Conservation (phyloP, 2,888 invertebrate genomes). For the Aelia acuminata region DNA sequence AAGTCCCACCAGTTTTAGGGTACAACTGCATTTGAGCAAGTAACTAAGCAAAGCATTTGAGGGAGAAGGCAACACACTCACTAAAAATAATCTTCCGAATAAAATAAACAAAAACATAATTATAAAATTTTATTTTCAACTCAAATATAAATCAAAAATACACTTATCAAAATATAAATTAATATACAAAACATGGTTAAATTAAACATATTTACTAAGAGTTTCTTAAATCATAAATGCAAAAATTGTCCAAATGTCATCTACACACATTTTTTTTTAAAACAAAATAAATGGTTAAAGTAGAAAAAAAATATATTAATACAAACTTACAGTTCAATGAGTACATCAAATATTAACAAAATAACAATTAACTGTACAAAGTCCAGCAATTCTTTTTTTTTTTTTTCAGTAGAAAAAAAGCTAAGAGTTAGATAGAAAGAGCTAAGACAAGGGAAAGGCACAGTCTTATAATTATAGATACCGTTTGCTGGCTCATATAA, state of each 20-base stretch:
- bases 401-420: constrained; percentile 47
- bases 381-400: neutral
- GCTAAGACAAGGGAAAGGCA: constrained; percentile 57
- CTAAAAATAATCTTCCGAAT: no score
- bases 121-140: constrained; percentile 47
- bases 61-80: no score
- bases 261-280: constrained; percentile 18
- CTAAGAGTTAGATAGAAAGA: constrained; percentile 48
- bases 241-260: neutral
- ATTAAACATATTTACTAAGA: constrained; percentile 31
- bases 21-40: no score
- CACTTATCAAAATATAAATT: constrained; percentile 51
- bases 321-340: constrained; percentile 43
- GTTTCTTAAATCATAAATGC: constrained; percentile 44
- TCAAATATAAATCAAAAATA: constrained; percentile 50
- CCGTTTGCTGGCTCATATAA: constrained; percentile 41
- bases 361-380: constrained; percentile 29
- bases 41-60: no score
- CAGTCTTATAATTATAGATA: constrained; percentile 56
- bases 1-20: no score
- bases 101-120: neutral
- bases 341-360: constrained; percentile 40
- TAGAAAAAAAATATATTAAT: neutral
- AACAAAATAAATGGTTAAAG: neutral
- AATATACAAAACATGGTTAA: constrained; percentile 48